Evolutionary conservation across 2,113 vertebrate genomes (phyloP).

Genomic region (Hemichromis elongatus): DNA sequence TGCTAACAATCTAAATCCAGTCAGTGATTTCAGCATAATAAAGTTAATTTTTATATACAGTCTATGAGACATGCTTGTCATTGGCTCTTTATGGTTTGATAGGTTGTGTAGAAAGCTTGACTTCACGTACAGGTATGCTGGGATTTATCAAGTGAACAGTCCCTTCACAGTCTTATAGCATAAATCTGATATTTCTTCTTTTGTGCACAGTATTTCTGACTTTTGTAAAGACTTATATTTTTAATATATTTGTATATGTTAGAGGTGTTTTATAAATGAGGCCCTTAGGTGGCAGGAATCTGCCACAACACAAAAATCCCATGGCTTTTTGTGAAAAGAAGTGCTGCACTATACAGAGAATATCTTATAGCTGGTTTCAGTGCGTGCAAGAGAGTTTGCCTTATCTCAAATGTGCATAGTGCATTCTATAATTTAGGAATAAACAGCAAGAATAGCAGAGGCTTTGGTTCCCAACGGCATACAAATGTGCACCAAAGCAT

Average conservation of each 20-base stretch:
- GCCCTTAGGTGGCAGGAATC: background rate
- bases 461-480: background rate
- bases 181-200: background rate
- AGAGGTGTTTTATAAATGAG: background rate
- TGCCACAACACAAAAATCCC: background rate
- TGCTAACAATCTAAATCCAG: background rate
- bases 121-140: background rate
- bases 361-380: slow-evolving; percentile 1
- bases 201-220: background rate
- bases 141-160: background rate
- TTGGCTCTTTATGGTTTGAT: background rate
- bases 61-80: background rate
- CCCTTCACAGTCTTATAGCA: background rate
- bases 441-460: background rate
- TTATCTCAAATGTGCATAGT: slow-evolving; percentile 32
- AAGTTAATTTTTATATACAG: background rate
- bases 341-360: slow-evolving; percentile 1
- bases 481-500: slow-evolving; percentile 42
- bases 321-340: slow-evolving; percentile 5
- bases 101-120: background rate
- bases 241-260: background rate
- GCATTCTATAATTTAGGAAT: slow-evolving; percentile 28
- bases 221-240: background rate
- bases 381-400: slow-evolving; percentile 9
- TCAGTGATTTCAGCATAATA: background rate